Percentiles rank a stretch among this genome's conserved stretches.
These are phyloP conservation scores for Cephalopholis sonnerati DNA, from an alignment of 2,113 vertebrate genomes.

Conservation along the genomic window DNA sequence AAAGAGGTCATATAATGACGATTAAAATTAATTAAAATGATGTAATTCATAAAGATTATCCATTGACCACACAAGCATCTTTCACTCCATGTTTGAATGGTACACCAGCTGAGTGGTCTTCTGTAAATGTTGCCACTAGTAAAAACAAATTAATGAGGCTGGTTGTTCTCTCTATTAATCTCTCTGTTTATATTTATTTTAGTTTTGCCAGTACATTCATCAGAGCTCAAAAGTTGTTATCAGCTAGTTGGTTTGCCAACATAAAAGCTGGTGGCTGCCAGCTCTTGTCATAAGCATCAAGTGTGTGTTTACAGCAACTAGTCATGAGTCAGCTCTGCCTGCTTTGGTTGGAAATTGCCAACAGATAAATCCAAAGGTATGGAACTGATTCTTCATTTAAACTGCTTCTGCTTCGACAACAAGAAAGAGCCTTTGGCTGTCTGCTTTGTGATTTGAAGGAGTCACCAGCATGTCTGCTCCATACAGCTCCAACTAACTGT, in stretches of 20 bases:
- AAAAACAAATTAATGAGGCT: conserved; percentile 6
- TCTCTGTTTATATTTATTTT: neutral
- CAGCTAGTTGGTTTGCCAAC: conserved; percentile 20
- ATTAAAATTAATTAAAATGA: neutral
- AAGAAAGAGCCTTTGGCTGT: conserved; percentile 20
- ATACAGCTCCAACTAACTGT: conserved; percentile 22
- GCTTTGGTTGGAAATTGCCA: neutral
- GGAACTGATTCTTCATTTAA: conserved; percentile 10
- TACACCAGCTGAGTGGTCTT: neutral
- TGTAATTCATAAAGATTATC: neutral
- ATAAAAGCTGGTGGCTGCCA: conserved; percentile 22
- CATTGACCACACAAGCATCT: neutral
- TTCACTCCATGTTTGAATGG: neutral
- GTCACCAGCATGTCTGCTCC: conserved; percentile 34
- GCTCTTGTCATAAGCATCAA: neutral
- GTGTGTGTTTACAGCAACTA: conserved; percentile 27
- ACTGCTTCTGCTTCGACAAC: conserved; percentile 17
- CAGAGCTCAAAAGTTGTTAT: conserved; percentile 12
- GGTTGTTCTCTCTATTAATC: neutral
- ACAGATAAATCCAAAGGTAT: conserved; percentile 22
- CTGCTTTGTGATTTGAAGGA: conserved; percentile 43
- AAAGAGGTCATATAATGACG: neutral
- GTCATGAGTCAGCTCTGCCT: conserved; percentile 17
- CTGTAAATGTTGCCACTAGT: neutral
- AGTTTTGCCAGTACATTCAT: conserved; percentile 20